These are phyloP conservation scores for Eupithecia centaureata DNA, from an alignment of 2,888 invertebrate species.

Conservation along the genomic window DNA sequence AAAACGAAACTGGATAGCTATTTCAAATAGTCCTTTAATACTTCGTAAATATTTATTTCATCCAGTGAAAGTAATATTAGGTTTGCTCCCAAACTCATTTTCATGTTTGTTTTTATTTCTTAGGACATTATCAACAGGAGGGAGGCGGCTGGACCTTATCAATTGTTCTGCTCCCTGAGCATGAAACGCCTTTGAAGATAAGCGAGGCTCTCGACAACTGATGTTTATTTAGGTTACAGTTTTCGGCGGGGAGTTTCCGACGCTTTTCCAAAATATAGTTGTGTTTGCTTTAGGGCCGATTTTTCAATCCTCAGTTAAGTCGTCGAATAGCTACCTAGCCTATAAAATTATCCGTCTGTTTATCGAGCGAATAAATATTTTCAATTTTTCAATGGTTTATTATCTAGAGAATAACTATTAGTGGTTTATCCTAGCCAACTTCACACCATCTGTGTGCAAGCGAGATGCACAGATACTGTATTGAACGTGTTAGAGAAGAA, in stretches of 20 bases:
- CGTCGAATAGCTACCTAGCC: too few relatives aligned
- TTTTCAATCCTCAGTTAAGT: too few relatives aligned
- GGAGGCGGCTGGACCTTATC: constrained; percentile 37
- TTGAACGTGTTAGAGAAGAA: too few relatives aligned
- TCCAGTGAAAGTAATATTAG: constrained; percentile 19
- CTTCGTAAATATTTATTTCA: constrained; percentile 11
- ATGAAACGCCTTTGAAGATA: constrained; percentile 41
- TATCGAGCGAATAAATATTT: too few relatives aligned
- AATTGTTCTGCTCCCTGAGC: constrained; percentile 41
- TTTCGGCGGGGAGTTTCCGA: constrained; percentile 20
- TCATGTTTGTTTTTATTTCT: constrained; percentile 37
- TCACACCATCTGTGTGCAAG: too few relatives aligned
- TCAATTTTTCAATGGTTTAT: too few relatives aligned
- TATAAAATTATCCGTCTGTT: too few relatives aligned
- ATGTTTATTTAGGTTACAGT: constrained; percentile 39
- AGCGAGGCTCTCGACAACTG: constrained; percentile 21
- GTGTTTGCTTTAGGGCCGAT: constrained; percentile 39
- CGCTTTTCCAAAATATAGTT: constrained; percentile 31
- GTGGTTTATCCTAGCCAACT: too few relatives aligned
- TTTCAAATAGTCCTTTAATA: constrained; percentile 2
- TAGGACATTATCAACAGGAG: constrained; percentile 36
- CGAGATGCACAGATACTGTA: too few relatives aligned
- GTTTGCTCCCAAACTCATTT: constrained; percentile 20
- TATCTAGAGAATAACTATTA: too few relatives aligned
- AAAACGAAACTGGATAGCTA: neutral